Percentiles rank a stretch among this genome's conserved stretches.
These are phyloP conservation scores for Erpobdella octoculata DNA, from an alignment of 2,888 invertebrate species.

Conservation along the genomic window DNA sequence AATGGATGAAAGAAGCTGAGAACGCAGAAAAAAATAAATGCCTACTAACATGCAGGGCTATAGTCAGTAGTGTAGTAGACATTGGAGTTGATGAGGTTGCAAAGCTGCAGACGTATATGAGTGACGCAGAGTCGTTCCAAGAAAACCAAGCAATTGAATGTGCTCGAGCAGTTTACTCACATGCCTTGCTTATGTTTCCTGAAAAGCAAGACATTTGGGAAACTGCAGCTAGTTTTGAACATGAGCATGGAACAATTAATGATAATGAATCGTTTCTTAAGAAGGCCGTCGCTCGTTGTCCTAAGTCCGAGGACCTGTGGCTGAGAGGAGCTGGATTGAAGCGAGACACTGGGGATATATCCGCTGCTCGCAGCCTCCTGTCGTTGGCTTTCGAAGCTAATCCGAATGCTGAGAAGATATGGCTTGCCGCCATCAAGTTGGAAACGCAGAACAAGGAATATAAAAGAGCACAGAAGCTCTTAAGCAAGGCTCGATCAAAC, in stretches of 20 bases:
- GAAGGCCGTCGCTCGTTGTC: constrained; percentile 90
- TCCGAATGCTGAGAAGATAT: constrained; percentile 98
- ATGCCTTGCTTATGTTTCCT: constrained; percentile 80
- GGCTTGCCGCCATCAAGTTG: constrained; percentile 96
- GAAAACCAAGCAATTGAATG: constrained; percentile 85
- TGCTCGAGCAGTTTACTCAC: constrained; percentile 87
- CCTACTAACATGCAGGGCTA: constrained; percentile 77
- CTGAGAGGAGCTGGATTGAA: constrained; percentile 98
- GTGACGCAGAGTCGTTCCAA: constrained; percentile 89
- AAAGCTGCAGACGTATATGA: constrained; percentile 96
- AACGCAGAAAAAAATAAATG: constrained; percentile 93
- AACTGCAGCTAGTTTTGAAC: constrained; percentile 90
- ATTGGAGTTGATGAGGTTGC: constrained; percentile 94
- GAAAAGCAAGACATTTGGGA: constrained; percentile 97
- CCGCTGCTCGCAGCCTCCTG: constrained; percentile 86
- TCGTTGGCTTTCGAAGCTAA: constrained; percentile 90
- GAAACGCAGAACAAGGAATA: constrained; percentile 97
- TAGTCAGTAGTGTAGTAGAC: constrained; percentile 80
- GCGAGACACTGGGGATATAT: constrained; percentile 92
- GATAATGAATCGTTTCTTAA: constrained; percentile 79
- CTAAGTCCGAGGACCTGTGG: constrained; percentile 94
- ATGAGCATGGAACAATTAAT: constrained; percentile 83
- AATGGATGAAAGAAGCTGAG: constrained; percentile 97
- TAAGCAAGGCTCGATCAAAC: constrained; percentile 84
- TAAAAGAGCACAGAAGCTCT: constrained; percentile 77